Evolutionary conservation across 1,140 invertebrate species (phyloP).

Genomic region (Sycophila sp.): DNA sequence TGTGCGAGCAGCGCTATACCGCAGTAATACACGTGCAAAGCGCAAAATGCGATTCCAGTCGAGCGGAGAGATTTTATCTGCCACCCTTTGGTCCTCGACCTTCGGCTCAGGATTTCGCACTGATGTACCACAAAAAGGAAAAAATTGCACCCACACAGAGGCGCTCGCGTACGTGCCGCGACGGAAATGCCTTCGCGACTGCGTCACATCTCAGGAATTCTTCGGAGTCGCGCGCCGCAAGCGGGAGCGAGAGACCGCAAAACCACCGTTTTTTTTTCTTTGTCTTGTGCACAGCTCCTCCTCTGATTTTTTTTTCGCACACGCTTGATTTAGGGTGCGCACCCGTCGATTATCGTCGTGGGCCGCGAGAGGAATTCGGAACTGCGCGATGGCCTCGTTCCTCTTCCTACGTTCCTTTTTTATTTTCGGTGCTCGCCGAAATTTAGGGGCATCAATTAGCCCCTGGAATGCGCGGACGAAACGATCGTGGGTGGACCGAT

Average conservation of each 20-base stretch:
- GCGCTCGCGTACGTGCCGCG: neutral
- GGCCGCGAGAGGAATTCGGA: conserved; percentile 5
- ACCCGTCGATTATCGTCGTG: conserved; percentile 9
- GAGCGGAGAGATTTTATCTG: too few relatives aligned
- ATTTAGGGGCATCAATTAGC: neutral
- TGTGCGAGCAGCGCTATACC: neutral
- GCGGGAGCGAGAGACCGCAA: conserved; percentile 18
- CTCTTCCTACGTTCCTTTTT: conserved; percentile 13
- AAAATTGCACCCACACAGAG: too few relatives aligned
- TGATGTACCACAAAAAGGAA: too few relatives aligned
- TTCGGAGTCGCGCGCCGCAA: conserved; percentile 43
- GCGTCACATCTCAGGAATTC: conserved; percentile 62
- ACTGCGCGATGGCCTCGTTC: neutral
- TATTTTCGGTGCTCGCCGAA: neutral
- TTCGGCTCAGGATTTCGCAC: too few relatives aligned
- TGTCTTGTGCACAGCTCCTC: conserved; percentile 33
- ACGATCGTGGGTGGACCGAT: neutral
- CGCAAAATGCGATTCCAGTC: too few relatives aligned
- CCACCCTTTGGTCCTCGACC: too few relatives aligned
- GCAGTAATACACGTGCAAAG: neutral
- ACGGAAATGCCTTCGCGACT: conserved; percentile 63
- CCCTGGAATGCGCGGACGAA: neutral
- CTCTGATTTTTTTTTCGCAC: conserved; percentile 31
- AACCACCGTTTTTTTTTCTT: conserved; percentile 39
- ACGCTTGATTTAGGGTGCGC: conserved; percentile 39